Conservation (phyloP, 1,140 invertebrate genomes). For the Drosophila nigrodunni region DNA sequence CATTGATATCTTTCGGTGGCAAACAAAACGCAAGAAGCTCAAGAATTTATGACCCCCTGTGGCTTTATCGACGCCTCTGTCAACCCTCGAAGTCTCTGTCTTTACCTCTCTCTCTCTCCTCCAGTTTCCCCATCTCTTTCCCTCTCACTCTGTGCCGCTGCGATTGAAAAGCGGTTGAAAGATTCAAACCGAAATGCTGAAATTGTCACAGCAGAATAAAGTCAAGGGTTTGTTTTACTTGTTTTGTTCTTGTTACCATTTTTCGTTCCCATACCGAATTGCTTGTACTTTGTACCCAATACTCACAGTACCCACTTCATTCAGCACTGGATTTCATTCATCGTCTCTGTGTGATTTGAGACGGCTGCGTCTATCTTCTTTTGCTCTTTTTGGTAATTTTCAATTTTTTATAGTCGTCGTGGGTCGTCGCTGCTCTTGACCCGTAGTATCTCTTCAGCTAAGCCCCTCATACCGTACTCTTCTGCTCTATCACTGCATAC, state of each 20-base stretch:
- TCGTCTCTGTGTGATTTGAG: conserved; percentile 53
- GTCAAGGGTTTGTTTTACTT: conserved; percentile 16
- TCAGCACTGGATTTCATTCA: conserved; percentile 72
- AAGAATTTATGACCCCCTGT: conserved; percentile 80
- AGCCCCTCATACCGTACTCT: neutral
- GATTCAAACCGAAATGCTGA: conserved; percentile 40
- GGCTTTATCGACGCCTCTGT: conserved; percentile 81
- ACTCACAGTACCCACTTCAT: conserved; percentile 71
- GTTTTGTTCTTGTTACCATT: conserved; percentile 41
- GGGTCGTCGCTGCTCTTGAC: conserved; percentile 69
- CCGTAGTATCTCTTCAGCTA: conserved; percentile 14
- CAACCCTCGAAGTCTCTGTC: conserved; percentile 23
- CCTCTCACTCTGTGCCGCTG: neutral
- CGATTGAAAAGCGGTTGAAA: conserved; percentile 75
- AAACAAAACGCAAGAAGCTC: conserved; percentile 77
- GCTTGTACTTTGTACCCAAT: conserved; percentile 13
- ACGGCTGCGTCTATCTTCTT: conserved; percentile 38
- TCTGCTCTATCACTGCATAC: neutral
- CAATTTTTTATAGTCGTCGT: conserved; percentile 69
- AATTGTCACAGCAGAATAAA: conserved; percentile 31
- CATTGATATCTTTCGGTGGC: conserved; percentile 73
- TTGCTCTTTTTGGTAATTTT: conserved; percentile 59
- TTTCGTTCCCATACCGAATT: conserved; percentile 29
- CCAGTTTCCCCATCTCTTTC: too few species aligned
- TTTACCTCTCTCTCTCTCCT: too few species aligned